Evolutionary conservation across 1,140 invertebrate genomes (phyloP).

Genomic region (Drosophila sp.): DNA sequence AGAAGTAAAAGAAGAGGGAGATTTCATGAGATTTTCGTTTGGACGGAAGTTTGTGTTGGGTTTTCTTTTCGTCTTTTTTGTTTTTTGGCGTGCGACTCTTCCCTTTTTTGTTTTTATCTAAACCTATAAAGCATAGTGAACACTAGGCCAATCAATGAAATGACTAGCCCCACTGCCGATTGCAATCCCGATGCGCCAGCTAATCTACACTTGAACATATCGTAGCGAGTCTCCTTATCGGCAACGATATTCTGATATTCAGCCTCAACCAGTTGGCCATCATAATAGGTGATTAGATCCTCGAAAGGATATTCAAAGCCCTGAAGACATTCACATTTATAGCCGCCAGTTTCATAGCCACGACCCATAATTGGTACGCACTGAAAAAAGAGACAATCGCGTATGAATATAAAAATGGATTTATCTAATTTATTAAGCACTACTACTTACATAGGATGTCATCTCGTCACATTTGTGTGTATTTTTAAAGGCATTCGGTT

Average conservation of each 20-base stretch:
- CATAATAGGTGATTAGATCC: constrained; percentile 96
- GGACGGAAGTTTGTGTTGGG: constrained; percentile 63
- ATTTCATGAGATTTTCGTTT: constrained; percentile 53
- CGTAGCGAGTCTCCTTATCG: constrained; percentile 91
- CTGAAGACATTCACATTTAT: constrained; percentile 99
- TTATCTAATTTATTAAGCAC: neutral
- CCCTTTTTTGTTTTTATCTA: constrained; percentile 50
- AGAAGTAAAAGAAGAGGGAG: constrained; percentile 10
- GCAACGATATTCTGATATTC: constrained; percentile 95
- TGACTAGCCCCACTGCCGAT: constrained; percentile 83
- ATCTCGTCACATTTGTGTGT: constrained; percentile 97
- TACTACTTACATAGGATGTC: constrained; percentile 94
- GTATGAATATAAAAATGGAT: neutral
- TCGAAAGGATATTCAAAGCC: constrained; percentile 99
- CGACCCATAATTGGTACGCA: constrained; percentile 96
- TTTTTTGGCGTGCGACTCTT: constrained; percentile 55
- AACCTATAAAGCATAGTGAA: constrained; percentile 77
- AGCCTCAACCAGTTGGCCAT: constrained; percentile 97
- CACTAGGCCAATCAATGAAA: constrained; percentile 70
- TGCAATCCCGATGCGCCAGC: constrained; percentile 89
- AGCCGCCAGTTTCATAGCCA: constrained; percentile 96
- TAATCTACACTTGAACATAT: constrained; percentile 95
- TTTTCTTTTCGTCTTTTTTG: constrained; percentile 1
- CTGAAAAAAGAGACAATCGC: constrained; percentile 85
- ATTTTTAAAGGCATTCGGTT: constrained; percentile 96